Percentiles rank a stretch among this genome's conserved stretches.
Evolutionary conservation across 2,113 vertebrate genomes (phyloP).

Genomic region (Bucco capensis): DNA sequence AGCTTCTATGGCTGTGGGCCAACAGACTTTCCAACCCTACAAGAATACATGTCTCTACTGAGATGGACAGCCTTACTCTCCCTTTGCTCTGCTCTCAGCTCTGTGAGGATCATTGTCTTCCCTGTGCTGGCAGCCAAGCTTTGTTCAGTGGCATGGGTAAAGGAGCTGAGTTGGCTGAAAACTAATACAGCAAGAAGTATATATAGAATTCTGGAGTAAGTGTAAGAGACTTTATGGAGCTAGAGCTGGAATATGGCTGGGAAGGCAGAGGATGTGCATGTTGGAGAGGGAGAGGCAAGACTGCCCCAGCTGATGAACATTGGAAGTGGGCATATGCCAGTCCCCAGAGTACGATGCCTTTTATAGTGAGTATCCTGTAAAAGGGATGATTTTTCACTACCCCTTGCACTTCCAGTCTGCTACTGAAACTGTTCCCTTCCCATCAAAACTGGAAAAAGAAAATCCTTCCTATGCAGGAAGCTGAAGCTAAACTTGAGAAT

Average conservation of each 20-base stretch:
- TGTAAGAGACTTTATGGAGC: not conserved
- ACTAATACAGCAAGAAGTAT: not conserved
- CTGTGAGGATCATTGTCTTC: not conserved
- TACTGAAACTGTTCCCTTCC: not conserved
- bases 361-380: not conserved
- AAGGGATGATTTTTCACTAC: not conserved
- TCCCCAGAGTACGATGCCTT: not conserved
- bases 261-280: not conserved
- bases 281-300: not conserved
- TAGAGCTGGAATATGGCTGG: not conserved
- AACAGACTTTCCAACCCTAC: not conserved
- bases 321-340: not conserved
- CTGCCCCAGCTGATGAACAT: fast-evolving
- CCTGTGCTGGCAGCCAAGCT: not conserved
- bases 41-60: not conserved
- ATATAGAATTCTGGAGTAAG: not conserved
- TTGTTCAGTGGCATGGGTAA: not conserved
- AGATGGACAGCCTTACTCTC: not conserved
- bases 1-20: not conserved
- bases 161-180: not conserved
- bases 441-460: not conserved
- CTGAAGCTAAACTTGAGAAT: not conserved
- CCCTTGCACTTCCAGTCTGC: not conserved
- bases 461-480: not conserved
- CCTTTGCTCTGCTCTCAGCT: not conserved